Conservation (phyloP, 2,888 invertebrate genomes). For the Allolobophora icterica region DNA sequence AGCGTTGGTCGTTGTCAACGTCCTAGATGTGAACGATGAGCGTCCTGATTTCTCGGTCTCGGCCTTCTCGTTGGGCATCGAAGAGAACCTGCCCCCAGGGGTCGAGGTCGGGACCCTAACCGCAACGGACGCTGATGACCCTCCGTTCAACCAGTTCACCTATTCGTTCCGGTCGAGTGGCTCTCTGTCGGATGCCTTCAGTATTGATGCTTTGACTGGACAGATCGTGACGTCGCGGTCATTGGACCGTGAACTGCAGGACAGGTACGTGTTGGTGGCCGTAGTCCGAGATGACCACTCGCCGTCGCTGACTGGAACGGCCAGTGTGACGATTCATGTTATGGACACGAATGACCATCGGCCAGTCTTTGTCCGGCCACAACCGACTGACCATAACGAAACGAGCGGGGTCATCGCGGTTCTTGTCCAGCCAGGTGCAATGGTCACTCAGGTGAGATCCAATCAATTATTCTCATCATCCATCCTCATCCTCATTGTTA, state of each 20-base stretch:
- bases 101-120: constrained; percentile 74
- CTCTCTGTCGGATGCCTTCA: constrained; percentile 71
- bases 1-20: constrained; percentile 75
- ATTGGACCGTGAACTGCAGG: constrained; percentile 44
- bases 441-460: constrained; percentile 26
- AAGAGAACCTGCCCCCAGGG: constrained; percentile 82
- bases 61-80: constrained; percentile 78
- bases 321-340: constrained; percentile 41
- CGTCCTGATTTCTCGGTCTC: constrained; percentile 89
- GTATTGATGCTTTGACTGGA: constrained; percentile 81
- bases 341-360: constrained; percentile 47
- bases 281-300: constrained; percentile 29
- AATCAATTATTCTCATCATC: constrained; percentile 17
- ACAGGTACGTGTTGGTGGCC: constrained; percentile 41
- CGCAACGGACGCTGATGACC: constrained; percentile 83
- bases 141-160: constrained; percentile 42
- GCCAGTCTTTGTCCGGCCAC: constrained; percentile 38
- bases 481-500: not conserved
- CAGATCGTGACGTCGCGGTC: constrained; percentile 78
- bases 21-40: constrained; percentile 93
- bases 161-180: constrained; percentile 38
- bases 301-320: constrained; percentile 35
- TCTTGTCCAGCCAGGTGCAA: constrained; percentile 18
- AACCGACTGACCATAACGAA: not conserved
- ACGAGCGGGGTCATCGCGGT: not conserved